Evolutionary conservation across 1,140 invertebrate genomes (phyloP), one percentile per base, ranked within the genome.

Genomic region (Trichonephila inaurata): DNA sequence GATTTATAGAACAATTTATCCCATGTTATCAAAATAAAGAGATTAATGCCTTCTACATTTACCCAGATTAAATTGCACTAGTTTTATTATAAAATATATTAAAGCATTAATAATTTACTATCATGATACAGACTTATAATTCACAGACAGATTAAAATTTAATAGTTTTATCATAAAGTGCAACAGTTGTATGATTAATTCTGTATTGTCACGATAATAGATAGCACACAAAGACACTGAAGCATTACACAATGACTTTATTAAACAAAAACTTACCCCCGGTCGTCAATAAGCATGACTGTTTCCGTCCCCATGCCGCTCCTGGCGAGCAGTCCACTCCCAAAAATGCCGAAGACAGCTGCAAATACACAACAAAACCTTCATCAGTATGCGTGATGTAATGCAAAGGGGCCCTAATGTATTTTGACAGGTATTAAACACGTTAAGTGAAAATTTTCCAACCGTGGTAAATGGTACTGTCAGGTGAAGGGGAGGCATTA

Each of bases 311-410:
- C 96, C 4, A 96, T 95, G 28, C 96, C 96, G 83, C 96, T 96
- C 81, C 96, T 96, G 1, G 97, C 96, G 4, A 97, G 95, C 1
- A 97, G 95, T 92, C 97, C 96, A 28, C 96, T 96, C 7, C 96
- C 96, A 69, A 95, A 95, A 58, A 97, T 96, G 82, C 96, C 96
- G 82, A 96, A 96, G 16, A 96, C 95, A 89, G 96, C 96, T 97
- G 91, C 92, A 95, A 93, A 81, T 18, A 91, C 69, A 91, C 44
- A 88, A 81, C 72, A 40, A 92, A 69, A 19, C 21, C 21, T 44
- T 87, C 83, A 92, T 92, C 83, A 92, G 91, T 87, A 92, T 92
- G 91, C 77, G 64, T 21, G 82, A 12, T 44, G 51, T 12, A n/a
- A 33, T 51, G 51, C 40, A 77, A 81, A 60, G 24, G 24, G 77